A percentile compares a stretch with the other conserved stretches of the same genome.
phyloP scores from a whole-genome alignment of 2,113 vertebrate genomes.

The Xenopus borealis region DNA sequence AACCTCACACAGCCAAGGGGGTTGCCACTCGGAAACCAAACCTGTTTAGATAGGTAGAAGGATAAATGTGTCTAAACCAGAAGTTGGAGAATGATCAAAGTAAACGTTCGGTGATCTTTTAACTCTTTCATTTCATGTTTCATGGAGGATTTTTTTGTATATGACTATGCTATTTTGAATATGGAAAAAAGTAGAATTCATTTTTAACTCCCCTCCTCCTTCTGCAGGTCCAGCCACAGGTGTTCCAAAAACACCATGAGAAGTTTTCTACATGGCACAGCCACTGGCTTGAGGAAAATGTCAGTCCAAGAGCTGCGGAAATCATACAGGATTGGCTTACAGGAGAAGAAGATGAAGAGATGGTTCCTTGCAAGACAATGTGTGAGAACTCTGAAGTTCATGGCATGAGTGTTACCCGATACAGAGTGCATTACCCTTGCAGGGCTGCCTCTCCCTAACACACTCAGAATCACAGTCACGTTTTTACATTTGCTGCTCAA shows the following conservation, averaged over 20 bases:
- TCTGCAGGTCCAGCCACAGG: slow-evolving; percentile 81
- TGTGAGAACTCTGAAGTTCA: slow-evolving; percentile 82
- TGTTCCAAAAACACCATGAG: slow-evolving; percentile 82
- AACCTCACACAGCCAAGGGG: too few relatives aligned
- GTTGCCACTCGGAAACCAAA: too few relatives aligned
- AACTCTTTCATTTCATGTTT: too few relatives aligned
- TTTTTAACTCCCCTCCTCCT: too few relatives aligned
- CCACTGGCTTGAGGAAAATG: slow-evolving; percentile 83
- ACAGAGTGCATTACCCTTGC: slow-evolving; percentile 90
- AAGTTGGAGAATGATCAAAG: too few relatives aligned
- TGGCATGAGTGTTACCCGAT: slow-evolving; percentile 86
- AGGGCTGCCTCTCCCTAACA: slow-evolving; percentile 82
- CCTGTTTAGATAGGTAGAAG: too few relatives aligned
- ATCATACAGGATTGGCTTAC: slow-evolving; percentile 89
- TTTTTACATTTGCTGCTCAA: slow-evolving; percentile 47
- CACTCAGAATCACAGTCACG: neutral
- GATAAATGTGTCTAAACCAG: too few relatives aligned
- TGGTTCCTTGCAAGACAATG: slow-evolving; percentile 92
- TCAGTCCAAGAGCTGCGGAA: slow-evolving; percentile 69
- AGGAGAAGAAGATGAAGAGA: slow-evolving; percentile 89
- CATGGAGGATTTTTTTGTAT: too few relatives aligned
- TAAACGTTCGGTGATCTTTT: too few relatives aligned
- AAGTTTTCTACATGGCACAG: slow-evolving; percentile 90
- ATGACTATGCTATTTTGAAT: too few relatives aligned
- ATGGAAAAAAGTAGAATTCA: too few relatives aligned